These are phyloP conservation scores for Tinea trinotella DNA, from an alignment of 2,888 invertebrate species.

Conservation along the genomic window DNA sequence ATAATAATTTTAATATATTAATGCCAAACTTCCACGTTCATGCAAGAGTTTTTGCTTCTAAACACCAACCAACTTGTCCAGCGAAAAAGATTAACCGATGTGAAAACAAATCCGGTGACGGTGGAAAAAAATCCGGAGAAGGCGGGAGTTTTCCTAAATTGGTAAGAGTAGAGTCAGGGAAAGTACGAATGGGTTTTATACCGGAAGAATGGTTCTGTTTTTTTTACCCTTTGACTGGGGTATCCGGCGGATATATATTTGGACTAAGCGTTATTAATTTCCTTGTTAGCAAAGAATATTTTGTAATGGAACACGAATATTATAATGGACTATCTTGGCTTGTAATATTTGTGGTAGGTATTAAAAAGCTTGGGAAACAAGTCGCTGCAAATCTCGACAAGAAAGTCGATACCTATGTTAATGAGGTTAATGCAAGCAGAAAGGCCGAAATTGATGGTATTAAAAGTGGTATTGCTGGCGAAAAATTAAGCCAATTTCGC, in stretches of 20 bases:
- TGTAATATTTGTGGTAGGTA: slow-evolving; percentile 68
- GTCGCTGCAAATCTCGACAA: slow-evolving; percentile 76
- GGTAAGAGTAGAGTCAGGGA: slow-evolving; percentile 58
- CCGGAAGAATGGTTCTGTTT: slow-evolving; percentile 78
- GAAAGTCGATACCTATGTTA: slow-evolving; percentile 74
- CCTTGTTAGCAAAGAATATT: slow-evolving; percentile 92
- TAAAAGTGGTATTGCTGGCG: slow-evolving; percentile 68
- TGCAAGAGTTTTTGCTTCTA: too few species aligned
- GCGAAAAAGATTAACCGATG: too few species aligned
- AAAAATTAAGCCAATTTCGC: slow-evolving; percentile 80
- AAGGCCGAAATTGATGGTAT: slow-evolving; percentile 54
- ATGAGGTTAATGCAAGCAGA: slow-evolving; percentile 66
- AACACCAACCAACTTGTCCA: slow-evolving; percentile 14
- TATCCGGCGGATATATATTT: slow-evolving; percentile 91
- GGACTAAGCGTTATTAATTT: slow-evolving; percentile 83
- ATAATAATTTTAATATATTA: too few species aligned
- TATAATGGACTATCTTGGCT: slow-evolving; percentile 81
- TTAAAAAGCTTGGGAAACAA: slow-evolving; percentile 79
- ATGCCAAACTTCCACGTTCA: too few species aligned
- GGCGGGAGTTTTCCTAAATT: neutral
- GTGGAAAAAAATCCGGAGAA: neutral
- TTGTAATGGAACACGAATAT: slow-evolving; percentile 93
- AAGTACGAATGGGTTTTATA: slow-evolving; percentile 70
- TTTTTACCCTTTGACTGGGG: slow-evolving; percentile 91
- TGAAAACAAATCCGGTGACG: neutral